Conservation (phyloP, 1,140 invertebrate species). For the Atopsyche davidsoni region DNA sequence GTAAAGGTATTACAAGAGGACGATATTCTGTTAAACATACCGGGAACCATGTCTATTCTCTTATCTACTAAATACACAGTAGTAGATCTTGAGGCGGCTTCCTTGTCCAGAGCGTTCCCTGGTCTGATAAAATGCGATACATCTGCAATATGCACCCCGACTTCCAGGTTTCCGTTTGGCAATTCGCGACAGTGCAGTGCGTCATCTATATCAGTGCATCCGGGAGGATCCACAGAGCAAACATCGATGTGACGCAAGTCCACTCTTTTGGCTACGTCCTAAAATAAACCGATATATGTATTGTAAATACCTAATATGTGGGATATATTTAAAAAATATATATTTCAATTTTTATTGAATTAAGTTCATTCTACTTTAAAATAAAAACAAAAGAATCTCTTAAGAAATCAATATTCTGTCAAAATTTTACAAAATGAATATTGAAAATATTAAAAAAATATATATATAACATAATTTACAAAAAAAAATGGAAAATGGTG, state of each 20-base stretch:
- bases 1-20: too few species aligned
- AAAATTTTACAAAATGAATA: background rate
- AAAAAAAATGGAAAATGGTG: background rate
- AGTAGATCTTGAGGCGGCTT: slow-evolving; percentile 78
- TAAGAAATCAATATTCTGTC: background rate
- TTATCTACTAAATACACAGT: slow-evolving; percentile 89
- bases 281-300: slow-evolving; percentile 32
- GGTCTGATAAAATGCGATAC: slow-evolving; percentile 91
- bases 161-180: slow-evolving; percentile 72
- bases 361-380: too few species aligned
- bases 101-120: slow-evolving; percentile 78
- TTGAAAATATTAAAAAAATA: background rate
- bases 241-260: slow-evolving; percentile 83
- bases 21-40: slow-evolving; percentile 44
- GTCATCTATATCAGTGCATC: slow-evolving; percentile 99
- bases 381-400: background rate
- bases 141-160: slow-evolving; percentile 94
- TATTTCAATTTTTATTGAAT: too few species aligned
- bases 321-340: too few species aligned
- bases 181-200: slow-evolving; percentile 84
- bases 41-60: slow-evolving; percentile 84
- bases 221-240: slow-evolving; percentile 97
- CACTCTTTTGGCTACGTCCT: slow-evolving; percentile 73
- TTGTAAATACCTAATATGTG: too few species aligned
- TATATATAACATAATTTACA: background rate